Percentiles rank a stretch among this genome's conserved stretches.
These are phyloP conservation scores for Pyrocephalus nanus DNA, from an alignment of 2,797 vertebrate genomes.

Conservation along the genomic window DNA sequence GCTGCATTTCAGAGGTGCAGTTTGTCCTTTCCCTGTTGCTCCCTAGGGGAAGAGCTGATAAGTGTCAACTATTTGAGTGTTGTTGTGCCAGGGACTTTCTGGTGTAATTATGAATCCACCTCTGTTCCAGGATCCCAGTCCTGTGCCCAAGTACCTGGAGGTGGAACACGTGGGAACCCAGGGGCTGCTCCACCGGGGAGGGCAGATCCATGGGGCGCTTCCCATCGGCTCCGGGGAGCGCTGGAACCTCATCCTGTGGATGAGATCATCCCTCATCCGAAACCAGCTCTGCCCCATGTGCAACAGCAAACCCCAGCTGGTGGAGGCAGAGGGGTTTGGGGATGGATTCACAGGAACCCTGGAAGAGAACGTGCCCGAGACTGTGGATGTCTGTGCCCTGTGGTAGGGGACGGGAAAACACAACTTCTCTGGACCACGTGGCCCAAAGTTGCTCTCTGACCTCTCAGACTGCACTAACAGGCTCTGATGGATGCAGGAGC, in stretches of 20 bases:
- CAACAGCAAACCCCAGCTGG: conserved; percentile 78
- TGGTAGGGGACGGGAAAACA: not conserved
- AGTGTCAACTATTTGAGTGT: accelerated
- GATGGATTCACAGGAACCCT: conserved; percentile 86
- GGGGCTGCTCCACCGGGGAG: conserved; percentile 90
- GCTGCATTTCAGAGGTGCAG: not conserved
- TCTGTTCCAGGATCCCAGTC: conserved; percentile 78
- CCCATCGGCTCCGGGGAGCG: conserved; percentile 88
- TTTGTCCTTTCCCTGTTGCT: accelerated
- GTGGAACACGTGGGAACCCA: conserved; percentile 79
- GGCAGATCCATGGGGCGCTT: conserved; percentile 92
- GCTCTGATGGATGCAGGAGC: not conserved
- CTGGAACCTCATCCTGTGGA: conserved; percentile 96
- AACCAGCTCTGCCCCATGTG: conserved; percentile 95
- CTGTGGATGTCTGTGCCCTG: conserved; percentile 64
- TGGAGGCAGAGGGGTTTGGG: conserved; percentile 82
- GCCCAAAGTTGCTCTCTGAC: not conserved
- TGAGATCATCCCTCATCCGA: conserved; percentile 86
- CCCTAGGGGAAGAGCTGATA: not conserved
- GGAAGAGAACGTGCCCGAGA: accelerated
- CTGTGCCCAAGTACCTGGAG: conserved; percentile 81
- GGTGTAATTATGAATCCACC: accelerated
- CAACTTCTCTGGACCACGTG: accelerated
- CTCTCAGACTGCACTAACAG: not conserved
- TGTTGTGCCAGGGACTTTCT: not conserved